Evolutionary conservation across 1,140 invertebrate species (phyloP), one percentile per base, ranked within the genome.

Genomic region (Lethocerus indicus): DNA sequence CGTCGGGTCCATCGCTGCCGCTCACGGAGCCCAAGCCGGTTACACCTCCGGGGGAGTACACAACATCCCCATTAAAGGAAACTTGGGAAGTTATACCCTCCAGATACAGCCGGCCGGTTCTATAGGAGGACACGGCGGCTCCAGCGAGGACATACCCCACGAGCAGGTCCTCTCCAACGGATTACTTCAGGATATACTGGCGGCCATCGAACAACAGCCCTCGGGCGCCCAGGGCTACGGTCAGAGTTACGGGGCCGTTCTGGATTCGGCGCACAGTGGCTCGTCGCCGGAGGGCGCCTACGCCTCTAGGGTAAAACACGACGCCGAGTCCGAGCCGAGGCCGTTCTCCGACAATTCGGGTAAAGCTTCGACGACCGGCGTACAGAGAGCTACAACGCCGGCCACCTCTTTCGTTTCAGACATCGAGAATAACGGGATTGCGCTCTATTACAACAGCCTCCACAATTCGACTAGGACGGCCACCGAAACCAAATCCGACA

Each of bases 141-240:
- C 62, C 1, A 25, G 28, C 32, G 61, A 62, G 1, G 58, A 63
- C 0, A 66, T 75, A 26, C 67, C 72, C 12, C 83, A 86, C 54
- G 78, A 82, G 20, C 78, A 84, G 57, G 70, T 87, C 1, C 59
- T 87, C 9, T 83, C 80, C 0, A 75, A 84, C 58, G 82, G 79
- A 6, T 65, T 87, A 0, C 61, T 87, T 4, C 81, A 86, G 59
- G 79, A 83, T 40, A 85, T 87, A 45, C 61, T 87, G 2, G 71
- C 75, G 29, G 80, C 78, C 2, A 81, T 83, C 29, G 79, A 83
- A 58, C 72, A 79, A 49, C 76, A 76, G 44, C 56, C 58, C 27
- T 45, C 47, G 18, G 37, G 35, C 20, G 27, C 41, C 20, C 47
- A 56, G 35, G 14, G 23, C 2, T 25, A 52, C 7, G 50, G 50